Base-by-base conservation (phyloP, 1,140 invertebrate species). In the Drosophila pallidifrons region DNA sequence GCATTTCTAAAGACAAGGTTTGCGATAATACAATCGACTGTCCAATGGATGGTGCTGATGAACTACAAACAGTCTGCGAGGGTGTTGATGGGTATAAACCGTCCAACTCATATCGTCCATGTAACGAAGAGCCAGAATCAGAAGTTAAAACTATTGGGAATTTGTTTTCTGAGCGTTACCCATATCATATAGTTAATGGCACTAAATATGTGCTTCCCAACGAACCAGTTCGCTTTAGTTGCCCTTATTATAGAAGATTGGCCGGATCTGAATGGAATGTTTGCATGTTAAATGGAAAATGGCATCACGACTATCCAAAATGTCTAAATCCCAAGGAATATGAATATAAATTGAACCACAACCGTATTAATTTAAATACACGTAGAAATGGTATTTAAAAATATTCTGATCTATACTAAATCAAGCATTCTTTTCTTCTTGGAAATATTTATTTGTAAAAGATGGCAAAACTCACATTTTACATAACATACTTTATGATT, bases 31-130 rank as follows among this genome's bases (percentile, higher is more conserved):
- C 1, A 0, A 11, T 25, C n/a, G 70, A 77, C 20, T 77, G 70
- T 32, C n/a, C 20, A 25, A 25, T 73, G 5, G 75, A 77, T 30
- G 64, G 64, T 16, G 63, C 75, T 1, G 75, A 77, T 58, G 71
- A 77, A 25, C 6, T 77, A 5, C 13, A n/a, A 0, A 38, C 20
- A n/a, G 46, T 77, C 8, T 77, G 75, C 10, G 2, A 3, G 0
- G 1, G 16, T 2, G 0, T 38, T 0, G 1, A 51, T 6, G 5
- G 32, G 2, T 41, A 69, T n/a, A 43, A 11, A 11, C 32, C 32
- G 10, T 10, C 11, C 4, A 15, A 35, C 1, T 13, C n/a, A 43
- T 55, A 51, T 43, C 13, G 10, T 2, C 55, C 20, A 13, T 75
- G 72, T 30, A 16, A 1, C 3, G 43, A 61, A 38, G 35, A 1